A percentile compares a stretch with the other conserved stretches of the same genome.
phyloP scores from a whole-genome alignment of 2,888 invertebrate species.

The Kuschelorhynchus macadamiae region DNA sequence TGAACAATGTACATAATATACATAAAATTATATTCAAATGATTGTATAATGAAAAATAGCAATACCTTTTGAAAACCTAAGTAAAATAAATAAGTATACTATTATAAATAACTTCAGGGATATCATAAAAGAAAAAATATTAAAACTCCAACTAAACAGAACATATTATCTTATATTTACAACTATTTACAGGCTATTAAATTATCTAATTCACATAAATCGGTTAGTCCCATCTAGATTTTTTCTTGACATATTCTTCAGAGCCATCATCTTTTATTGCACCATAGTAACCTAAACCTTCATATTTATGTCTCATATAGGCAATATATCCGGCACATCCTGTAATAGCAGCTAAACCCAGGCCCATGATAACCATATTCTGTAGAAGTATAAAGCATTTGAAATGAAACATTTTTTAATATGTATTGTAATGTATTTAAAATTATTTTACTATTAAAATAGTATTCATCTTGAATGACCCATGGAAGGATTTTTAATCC shows the following conservation, averaged over 20 bases:
- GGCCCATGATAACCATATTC: slow-evolving; percentile 89
- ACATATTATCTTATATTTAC: too few relatives aligned
- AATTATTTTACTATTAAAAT: neutral
- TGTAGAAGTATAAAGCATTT: slow-evolving; percentile 70
- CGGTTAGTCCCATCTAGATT: slow-evolving; percentile 81
- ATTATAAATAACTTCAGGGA: too few relatives aligned
- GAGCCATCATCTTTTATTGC: slow-evolving; percentile 85
- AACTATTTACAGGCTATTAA: neutral
- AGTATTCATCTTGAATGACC: neutral
- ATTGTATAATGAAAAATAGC: too few relatives aligned
- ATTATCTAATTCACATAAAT: neutral
- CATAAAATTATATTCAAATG: too few relatives aligned
- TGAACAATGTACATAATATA: too few relatives aligned
- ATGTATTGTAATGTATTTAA: too few relatives aligned
- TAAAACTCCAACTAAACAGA: too few relatives aligned
- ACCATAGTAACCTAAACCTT: slow-evolving; percentile 84
- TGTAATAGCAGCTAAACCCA: slow-evolving; percentile 83
- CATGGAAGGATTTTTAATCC: neutral
- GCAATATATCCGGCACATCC: slow-evolving; percentile 85
- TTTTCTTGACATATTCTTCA: slow-evolving; percentile 81
- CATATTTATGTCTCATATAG: slow-evolving; percentile 88
- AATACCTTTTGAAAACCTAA: too few relatives aligned
- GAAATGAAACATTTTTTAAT: too few relatives aligned
- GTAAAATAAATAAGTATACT: too few relatives aligned
- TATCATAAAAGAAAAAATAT: too few relatives aligned